Base-by-base conservation (phyloP, 2,888 invertebrate genomes). In the Uropetala carovei region DNA sequence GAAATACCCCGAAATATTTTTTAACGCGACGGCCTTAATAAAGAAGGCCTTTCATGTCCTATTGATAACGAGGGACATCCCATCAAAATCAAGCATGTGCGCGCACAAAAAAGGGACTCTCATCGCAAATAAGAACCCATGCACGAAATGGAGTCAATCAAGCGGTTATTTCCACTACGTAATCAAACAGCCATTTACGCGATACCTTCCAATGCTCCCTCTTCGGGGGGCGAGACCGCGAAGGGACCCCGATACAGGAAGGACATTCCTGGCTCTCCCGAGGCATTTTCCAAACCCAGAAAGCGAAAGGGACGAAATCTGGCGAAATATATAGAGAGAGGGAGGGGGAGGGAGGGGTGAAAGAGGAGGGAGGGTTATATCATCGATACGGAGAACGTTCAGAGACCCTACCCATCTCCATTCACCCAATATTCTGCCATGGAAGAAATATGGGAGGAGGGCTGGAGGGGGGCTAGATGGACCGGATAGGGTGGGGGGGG, bases 201-300 rank as follows among this genome's bases (percentile, higher is more conserved):
- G 60, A 86, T 30, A 86, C 86, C 75, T 75, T 18, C 75, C 11
- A 43, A 22, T 22, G 16, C 86, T 14, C 86, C 14, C 8, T 3
- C 59, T 14, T 16, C 59, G 58, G 16, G 13, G 16, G 13, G n/a
- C 22, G 58, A 9, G 13, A 22, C 57, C 22, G 84, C n/a, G 58
- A 18, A 22, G 0, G 85, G 56, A 59, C 58, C 57, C 22, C 16
- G 18, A 27, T 59, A 60, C 59, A 43, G 43, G 3, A 27, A 22
- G 11, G 75, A 14, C 75, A 13, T 75, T 27, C 13, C n/a, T 7
- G 3, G 7, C n/a, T n/a, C 60, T 86, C 27, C 86, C 5, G 60
- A 59, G 60, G 60, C 22, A 60, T 59, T 86, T 86, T 86, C 27
- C 27, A 16, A 86, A 86, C 59, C 86, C 59, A 30, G 86, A 86